phyloP scores from a whole-genome alignment of 35 echinoderm and acorn worm species.

The Apostichopus californicus region DNA sequence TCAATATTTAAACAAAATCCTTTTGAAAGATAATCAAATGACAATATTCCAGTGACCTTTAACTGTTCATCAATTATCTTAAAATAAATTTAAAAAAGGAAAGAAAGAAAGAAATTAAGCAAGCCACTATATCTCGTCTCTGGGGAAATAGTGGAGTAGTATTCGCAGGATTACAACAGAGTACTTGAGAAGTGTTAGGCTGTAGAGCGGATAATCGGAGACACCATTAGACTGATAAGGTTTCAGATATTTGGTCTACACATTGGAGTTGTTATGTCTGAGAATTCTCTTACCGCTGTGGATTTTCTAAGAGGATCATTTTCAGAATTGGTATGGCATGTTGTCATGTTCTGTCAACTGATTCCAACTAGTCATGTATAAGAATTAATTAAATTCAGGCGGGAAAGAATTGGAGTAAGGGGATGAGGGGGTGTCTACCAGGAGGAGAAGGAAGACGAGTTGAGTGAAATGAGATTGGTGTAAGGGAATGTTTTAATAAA shows the following conservation, averaged over 20 bases:
- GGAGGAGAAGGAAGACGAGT: too few species aligned
- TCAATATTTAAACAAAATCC: too few species aligned
- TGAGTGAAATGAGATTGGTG: too few species aligned
- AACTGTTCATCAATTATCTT: too few species aligned
- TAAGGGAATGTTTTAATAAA: too few species aligned
- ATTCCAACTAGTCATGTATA: slow-evolving; percentile 18
- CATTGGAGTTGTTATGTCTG: slow-evolving; percentile 31
- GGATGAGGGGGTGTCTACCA: not conserved
- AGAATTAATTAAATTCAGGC: not conserved
- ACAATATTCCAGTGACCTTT: too few species aligned
- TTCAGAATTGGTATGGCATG: not conserved
- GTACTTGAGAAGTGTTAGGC: not conserved
- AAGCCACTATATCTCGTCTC: too few species aligned
- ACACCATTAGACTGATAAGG: not conserved
- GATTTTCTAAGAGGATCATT: slow-evolving; percentile 1
- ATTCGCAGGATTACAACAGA: too few species aligned
- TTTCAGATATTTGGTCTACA: slow-evolving; percentile 31
- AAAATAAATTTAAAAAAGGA: too few species aligned
- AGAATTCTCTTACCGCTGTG: not conserved
- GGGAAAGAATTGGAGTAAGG: not conserved
- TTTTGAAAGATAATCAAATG: too few species aligned
- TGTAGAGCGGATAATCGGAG: not conserved
- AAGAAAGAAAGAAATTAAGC: too few species aligned
- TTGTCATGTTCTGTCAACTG: slow-evolving; percentile 29
- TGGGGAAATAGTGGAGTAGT: too few species aligned